These are phyloP conservation scores for Bombycilla garrulus DNA, from an alignment of 2,113 vertebrate species.

Conservation along the genomic window DNA sequence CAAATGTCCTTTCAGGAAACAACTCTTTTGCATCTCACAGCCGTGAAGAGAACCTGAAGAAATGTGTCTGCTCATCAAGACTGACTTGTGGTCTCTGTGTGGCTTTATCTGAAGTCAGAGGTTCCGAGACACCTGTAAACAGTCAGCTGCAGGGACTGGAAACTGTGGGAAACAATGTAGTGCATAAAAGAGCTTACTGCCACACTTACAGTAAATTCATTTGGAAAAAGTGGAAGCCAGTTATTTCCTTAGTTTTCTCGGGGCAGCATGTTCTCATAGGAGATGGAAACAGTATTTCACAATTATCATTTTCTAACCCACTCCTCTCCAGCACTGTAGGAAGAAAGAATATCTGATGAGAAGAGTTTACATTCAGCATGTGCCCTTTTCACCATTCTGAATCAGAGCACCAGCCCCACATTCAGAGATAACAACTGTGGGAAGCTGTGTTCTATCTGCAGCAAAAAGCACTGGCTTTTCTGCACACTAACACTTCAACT, in stretches of 20 bases:
- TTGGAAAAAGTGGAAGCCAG: not conserved
- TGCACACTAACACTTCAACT: not conserved
- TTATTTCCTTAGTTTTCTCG: not conserved
- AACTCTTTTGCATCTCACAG: not conserved
- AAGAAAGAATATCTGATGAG: not conserved
- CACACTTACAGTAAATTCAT: not conserved
- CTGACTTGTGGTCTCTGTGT: not conserved
- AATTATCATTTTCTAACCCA: not conserved
- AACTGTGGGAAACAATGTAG: not conserved
- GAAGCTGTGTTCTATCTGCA: not conserved
- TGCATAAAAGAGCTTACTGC: not conserved
- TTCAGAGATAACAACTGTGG: not conserved
- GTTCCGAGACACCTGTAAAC: not conserved
- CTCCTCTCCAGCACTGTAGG: not conserved
- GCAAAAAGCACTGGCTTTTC: not conserved
- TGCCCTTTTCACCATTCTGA: not conserved
- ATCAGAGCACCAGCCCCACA: not conserved
- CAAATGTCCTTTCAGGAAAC: not conserved
- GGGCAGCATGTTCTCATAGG: not conserved
- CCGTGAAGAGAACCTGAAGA: not conserved
- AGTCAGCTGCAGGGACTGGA: not conserved
- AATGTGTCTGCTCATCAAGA: not conserved
- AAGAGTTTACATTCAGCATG: not conserved
- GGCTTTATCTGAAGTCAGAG: not conserved
- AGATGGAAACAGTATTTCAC: not conserved